Evolutionary conservation across 2,797 vertebrate species (phyloP), one percentile per base, ranked within the genome.

Genomic region (Argentina silus): DNA sequence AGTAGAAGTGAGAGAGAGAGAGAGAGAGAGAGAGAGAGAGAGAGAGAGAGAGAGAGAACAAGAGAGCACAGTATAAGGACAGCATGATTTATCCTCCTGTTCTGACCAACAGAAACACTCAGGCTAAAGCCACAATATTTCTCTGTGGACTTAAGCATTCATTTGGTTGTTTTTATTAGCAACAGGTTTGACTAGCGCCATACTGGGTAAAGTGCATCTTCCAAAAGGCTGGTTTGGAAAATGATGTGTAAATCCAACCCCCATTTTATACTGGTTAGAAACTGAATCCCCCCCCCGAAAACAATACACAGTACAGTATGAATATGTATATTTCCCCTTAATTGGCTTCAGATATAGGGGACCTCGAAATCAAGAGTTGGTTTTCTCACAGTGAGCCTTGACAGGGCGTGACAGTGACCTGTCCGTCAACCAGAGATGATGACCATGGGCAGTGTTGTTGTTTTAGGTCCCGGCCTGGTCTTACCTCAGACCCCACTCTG

Each of bases 61-160:
- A 36, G 27, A 3, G 17, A 45, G 6, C n/a, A 36, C 27, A 36
- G 27, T 36, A 4, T 36, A 36, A 36, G 27, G 63, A 48, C 17
- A 17, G 10, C 17, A 19, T 48, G 11, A 65, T 48, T 27, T 14
- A 65, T 65, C 63, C 44, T 11, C 27, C 19, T 44, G 15, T 63
- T 43, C 61, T 45, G 7, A n/a, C 44, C 63, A 65, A 65, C 45
- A 65, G 63, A 65, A 65, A 65, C 63, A 65, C 17, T 65, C 45
- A 11, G 47, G 44, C 45, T 65, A 21, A 65, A 45, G 43, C 63
- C 63, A 47, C 45, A 65, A 45, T 65, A 65, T 65, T 65, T 50
- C 63, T 63, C 42, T 45, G 61, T 44, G 61, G 42, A 63, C 42
- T 63, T 9, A 44, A 45, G n/a, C 8, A 43, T 63, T 63, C 15